A percentile compares a stretch with the other conserved stretches of the same genome.
Conservation (phyloP, 1,140 invertebrate species). For the Ceratitis capitata region DNA sequence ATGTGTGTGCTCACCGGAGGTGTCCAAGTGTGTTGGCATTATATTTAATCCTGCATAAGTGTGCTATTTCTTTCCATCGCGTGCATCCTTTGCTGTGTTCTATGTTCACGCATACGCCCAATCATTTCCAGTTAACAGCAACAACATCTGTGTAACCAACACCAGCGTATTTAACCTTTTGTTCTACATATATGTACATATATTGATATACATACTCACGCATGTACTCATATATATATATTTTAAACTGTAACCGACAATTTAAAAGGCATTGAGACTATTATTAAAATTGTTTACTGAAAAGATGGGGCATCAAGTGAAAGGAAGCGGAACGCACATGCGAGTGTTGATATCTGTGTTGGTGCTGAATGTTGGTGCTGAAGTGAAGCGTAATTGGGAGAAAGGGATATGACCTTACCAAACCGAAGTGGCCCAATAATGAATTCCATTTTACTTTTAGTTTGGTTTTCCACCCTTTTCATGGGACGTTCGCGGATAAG, state of each 20-base stretch:
- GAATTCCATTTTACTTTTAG: background rate
- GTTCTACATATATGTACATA: background rate
- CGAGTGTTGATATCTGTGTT: no score
- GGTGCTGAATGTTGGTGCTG: background rate
- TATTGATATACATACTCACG: no score
- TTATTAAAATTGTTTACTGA: slow-evolving; percentile 24
- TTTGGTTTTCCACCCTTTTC: no score
- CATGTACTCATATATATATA: background rate
- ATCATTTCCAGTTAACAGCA: background rate
- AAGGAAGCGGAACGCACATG: no score
- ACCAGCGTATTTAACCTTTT: background rate
- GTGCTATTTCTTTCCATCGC: background rate
- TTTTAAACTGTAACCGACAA: slow-evolving; percentile 2
- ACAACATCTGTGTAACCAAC: background rate
- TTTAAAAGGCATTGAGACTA: slow-evolving; percentile 30
- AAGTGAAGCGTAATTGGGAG: no score
- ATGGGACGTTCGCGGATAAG: background rate
- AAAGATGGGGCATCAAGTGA: background rate
- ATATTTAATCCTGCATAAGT: background rate
- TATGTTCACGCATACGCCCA: background rate
- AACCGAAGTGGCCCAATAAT: background rate
- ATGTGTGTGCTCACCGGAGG: no score
- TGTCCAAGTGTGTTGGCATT: background rate
- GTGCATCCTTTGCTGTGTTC: slow-evolving; percentile 2
- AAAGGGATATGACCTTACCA: no score